A percentile compares a stretch with the other conserved stretches of the same genome.
Evolutionary conservation across 1,140 invertebrate species (phyloP).

Genomic region (Macrotrachela quadricornifera): DNA sequence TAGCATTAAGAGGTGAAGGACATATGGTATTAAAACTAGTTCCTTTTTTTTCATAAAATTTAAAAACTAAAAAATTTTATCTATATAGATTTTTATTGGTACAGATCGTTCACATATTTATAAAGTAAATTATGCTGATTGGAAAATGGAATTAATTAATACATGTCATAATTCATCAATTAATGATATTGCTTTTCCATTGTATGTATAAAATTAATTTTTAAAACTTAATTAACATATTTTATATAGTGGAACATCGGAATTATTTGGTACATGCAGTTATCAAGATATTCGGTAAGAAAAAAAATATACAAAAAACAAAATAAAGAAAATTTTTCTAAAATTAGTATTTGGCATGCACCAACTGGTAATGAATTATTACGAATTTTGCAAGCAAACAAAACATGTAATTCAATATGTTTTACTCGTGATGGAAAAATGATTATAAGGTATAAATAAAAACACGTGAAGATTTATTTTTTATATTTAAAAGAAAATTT

Average conservation of each 20-base stretch:
- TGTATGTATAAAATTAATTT: no score
- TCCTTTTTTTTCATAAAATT: background rate
- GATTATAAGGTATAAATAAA: conserved; percentile 36
- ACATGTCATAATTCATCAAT: conserved; percentile 59
- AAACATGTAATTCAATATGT: conserved; percentile 50
- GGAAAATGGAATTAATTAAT: conserved; percentile 42
- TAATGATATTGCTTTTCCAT: conserved; percentile 58
- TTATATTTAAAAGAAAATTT: no score
- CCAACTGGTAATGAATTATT: conserved; percentile 51
- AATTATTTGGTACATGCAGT: conserved; percentile 62
- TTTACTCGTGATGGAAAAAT: conserved; percentile 54
- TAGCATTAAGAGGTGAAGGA: conserved; percentile 27
- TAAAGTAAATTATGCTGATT: conserved; percentile 45
- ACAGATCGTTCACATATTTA: conserved; percentile 60
- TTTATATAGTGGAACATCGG: conserved; percentile 27
- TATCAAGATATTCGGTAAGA: conserved; percentile 58
- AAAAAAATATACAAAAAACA: no score
- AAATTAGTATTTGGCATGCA: conserved; percentile 60
- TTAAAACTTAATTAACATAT: no score
- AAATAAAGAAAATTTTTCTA: conserved; percentile 10
- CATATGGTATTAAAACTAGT: no score
- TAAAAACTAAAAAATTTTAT: no score
- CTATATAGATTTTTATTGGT: no score
- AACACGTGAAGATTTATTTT: no score
- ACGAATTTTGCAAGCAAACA: conserved; percentile 59